Percentiles rank a stretch among this genome's conserved stretches.
Conservation (phyloP, 2,113 vertebrate species). For the Pionites leucogaster region DNA sequence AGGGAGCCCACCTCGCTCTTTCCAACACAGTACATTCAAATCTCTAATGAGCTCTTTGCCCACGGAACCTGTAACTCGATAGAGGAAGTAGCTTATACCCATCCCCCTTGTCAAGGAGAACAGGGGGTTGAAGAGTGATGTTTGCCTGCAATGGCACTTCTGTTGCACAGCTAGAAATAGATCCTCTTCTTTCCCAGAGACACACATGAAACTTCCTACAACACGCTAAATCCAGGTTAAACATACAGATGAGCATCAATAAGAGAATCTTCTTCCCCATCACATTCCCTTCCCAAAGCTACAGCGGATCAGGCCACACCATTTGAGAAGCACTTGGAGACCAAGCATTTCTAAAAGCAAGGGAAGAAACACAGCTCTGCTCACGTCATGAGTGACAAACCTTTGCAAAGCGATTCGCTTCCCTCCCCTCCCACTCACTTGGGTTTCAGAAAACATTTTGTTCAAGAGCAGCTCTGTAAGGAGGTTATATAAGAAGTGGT, state of each 20-base stretch:
- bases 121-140: background rate
- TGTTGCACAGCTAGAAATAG: conserved; percentile 1
- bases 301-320: background rate
- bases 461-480: conserved; percentile 32
- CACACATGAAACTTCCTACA: background rate
- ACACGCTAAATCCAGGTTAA: background rate
- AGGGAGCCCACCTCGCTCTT: background rate
- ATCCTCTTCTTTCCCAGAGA: background rate
- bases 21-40: background rate
- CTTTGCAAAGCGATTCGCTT: background rate
- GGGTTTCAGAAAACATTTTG: background rate
- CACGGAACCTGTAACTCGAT: background rate
- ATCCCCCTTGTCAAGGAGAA: background rate
- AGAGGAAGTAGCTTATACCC: background rate
- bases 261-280: background rate
- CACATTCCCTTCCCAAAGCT: background rate
- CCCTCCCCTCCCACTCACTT: conserved; percentile 23
- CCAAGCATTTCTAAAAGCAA: background rate
- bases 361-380: background rate
- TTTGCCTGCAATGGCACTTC: background rate
- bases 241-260: background rate
- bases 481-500: background rate
- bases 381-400: conserved; percentile 28
- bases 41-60: background rate
- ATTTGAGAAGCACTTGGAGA: background rate